Percentiles rank a stretch among this genome's conserved stretches.
These are phyloP conservation scores for Marcusenius ussheri DNA, from an alignment of 2,113 vertebrate species.

Conservation along the genomic window DNA sequence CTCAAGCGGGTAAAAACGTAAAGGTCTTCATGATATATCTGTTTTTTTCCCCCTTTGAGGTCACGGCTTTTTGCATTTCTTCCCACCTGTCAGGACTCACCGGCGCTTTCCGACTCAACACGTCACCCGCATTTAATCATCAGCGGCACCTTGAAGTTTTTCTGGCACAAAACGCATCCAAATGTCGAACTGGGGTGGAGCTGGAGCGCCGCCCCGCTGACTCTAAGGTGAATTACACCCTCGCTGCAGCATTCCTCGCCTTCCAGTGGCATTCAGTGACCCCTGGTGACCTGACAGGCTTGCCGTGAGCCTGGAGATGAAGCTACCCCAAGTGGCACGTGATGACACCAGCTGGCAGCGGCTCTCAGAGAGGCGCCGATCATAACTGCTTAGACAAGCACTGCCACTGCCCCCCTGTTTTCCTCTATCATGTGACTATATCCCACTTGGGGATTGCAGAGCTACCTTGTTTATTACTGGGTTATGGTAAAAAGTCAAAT, in stretches of 20 bases:
- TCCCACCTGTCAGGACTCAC: neutral
- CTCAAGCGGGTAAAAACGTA: slow-evolving; percentile 15
- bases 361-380: too few relatives aligned
- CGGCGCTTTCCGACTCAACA: neutral
- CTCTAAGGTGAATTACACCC: neutral
- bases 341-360: too few relatives aligned
- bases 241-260: neutral
- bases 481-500: neutral
- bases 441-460: neutral
- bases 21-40: slow-evolving; percentile 18
- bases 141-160: neutral
- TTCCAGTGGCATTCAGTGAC: neutral
- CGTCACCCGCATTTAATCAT: neutral
- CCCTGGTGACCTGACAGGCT: neutral
- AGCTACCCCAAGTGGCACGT: neutral
- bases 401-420: too few relatives aligned
- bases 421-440: neutral
- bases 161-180: neutral
- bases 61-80: neutral
- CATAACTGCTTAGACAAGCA: too few relatives aligned
- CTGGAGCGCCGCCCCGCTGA: neutral
- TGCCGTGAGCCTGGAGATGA: neutral
- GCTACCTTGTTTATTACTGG: neutral
- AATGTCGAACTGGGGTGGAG: neutral
- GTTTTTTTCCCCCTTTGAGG: neutral